A percentile compares a stretch with the other conserved stretches of the same genome.
Conservation (phyloP, 2,113 vertebrate genomes). For the Peromyscus californicus region DNA sequence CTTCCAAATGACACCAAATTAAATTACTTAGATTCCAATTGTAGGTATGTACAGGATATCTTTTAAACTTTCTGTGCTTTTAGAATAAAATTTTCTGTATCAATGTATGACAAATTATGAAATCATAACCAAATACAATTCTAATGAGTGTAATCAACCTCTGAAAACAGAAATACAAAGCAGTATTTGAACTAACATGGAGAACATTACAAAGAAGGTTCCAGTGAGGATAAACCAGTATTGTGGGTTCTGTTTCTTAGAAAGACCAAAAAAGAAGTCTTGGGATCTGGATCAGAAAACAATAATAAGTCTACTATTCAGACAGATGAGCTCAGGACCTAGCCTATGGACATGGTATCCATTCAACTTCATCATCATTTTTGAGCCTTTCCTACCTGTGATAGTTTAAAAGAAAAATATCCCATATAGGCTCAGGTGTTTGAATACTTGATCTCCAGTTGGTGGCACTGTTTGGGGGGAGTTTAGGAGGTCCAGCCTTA, state of each 20-base stretch:
- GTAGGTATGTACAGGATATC: background rate
- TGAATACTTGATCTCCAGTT: background rate
- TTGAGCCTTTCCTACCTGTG: background rate
- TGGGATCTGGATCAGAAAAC: background rate
- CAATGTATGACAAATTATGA: background rate
- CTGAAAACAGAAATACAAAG: slow-evolving; percentile 26
- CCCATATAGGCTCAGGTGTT: background rate
- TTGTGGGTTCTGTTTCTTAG: slow-evolving; percentile 41
- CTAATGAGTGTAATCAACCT: background rate
- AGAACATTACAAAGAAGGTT: slow-evolving; percentile 25
- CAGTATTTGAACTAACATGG: background rate
- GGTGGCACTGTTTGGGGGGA: background rate
- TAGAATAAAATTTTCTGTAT: slow-evolving; percentile 42
- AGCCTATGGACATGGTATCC: background rate
- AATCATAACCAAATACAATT: slow-evolving; percentile 14
- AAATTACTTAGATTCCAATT: slow-evolving; percentile 1
- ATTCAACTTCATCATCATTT: background rate
- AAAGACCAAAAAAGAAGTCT: slow-evolving; percentile 38
- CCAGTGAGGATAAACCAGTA: background rate
- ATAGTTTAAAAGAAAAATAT: background rate
- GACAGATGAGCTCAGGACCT: background rate
- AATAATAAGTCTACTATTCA: slow-evolving; percentile 9
- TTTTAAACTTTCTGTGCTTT: slow-evolving; percentile 46
- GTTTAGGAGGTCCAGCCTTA: background rate
- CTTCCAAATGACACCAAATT: slow-evolving; percentile 50